Base-by-base conservation (phyloP, 1,140 invertebrate genomes). In the Yoshiicerus persimilis region DNA sequence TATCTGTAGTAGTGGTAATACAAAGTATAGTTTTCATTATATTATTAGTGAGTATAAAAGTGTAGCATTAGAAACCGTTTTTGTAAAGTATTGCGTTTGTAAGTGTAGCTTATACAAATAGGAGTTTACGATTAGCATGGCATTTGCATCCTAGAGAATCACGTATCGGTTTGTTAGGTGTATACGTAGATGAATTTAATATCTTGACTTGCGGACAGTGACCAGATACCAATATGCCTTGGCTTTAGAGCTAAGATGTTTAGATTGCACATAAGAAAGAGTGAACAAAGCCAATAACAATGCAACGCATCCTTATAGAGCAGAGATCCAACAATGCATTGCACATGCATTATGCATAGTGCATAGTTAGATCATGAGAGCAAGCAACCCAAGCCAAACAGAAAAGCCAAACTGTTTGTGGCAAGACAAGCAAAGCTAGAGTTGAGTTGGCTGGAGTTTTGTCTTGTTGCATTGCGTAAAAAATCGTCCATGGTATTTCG, bases 401-500 rank as follows among this genome's bases (percentile, higher is more conserved):
- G 64, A 25, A n/a, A 80, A 80, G 75, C 20, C 32, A 38, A 34
- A 75, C 27, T 75, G 27, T 75, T n/a, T 25, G 62, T 32, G 70
- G 27, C 27, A 75, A 75, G 70, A 75, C 10, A 34, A 32, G 27
- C 27, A 10, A 32, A 32, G 20, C 62, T 38, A 20, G 32, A 80
- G 30, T 80, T 80, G 32, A 80, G 27, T 80, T 80, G 75, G 32
- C 75, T 36, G 75, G 75, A 80, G 75, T 80, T 80, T 80, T 80
- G 75, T 77, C 32, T 80, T 38, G 75, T 80, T 34, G 75, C 34
- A 36, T 38, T 80, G 75, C n/a, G 75, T 80, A 80, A 80, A 80
- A 80, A 80, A 80, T 80, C 75, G 75, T 80, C 32, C 66, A 70
- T 70, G 75, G 75, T 80, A 80, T 80, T 70, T 80, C 75, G 75